Conservation (phyloP, 2,888 invertebrate species). For the Drosophila greeni region DNA sequence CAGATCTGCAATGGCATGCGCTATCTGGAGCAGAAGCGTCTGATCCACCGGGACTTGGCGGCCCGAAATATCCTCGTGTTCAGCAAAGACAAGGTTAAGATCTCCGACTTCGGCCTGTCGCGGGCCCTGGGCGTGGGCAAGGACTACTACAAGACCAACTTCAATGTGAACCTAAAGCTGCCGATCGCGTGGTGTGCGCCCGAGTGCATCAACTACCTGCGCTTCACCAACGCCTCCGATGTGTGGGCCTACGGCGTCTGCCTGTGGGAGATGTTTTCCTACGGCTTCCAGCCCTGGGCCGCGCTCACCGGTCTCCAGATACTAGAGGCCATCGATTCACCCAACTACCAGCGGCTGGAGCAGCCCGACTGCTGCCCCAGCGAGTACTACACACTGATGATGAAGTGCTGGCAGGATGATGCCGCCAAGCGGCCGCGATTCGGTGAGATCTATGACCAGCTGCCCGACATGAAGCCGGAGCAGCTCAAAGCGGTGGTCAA, state of each 20-base stretch:
- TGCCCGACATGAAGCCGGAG: constrained; percentile 94
- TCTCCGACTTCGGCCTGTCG: constrained; percentile 98
- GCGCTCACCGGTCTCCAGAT: constrained; percentile 96
- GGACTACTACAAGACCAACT: constrained; percentile 99
- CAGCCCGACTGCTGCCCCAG: constrained; percentile 96
- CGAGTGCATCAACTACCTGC: constrained; percentile 96
- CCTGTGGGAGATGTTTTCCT: constrained; percentile 99
- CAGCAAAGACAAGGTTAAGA: constrained; percentile 97
- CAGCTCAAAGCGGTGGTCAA: constrained; percentile 90
- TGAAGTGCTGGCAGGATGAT: constrained; percentile 97
- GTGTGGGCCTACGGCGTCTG: constrained; percentile 99
- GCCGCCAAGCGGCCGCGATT: constrained; percentile 93
- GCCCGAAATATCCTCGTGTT: constrained; percentile 98
- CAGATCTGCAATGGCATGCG: constrained; percentile 99
- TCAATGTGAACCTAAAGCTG: constrained; percentile 96
- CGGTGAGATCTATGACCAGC: constrained; percentile 86
- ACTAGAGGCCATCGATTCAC: constrained; percentile 95
- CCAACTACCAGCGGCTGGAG: constrained; percentile 92
- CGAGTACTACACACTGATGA: constrained; percentile 94
- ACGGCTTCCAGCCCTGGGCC: constrained; percentile 99
- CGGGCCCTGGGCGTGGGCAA: constrained; percentile 97
- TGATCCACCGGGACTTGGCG: constrained; percentile 98
- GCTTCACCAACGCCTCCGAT: constrained; percentile 97
- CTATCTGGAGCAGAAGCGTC: constrained; percentile 95
- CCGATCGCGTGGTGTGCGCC: constrained; percentile 99